Conservation (phyloP, 1,140 invertebrate genomes). For the Cherax destructor region DNA sequence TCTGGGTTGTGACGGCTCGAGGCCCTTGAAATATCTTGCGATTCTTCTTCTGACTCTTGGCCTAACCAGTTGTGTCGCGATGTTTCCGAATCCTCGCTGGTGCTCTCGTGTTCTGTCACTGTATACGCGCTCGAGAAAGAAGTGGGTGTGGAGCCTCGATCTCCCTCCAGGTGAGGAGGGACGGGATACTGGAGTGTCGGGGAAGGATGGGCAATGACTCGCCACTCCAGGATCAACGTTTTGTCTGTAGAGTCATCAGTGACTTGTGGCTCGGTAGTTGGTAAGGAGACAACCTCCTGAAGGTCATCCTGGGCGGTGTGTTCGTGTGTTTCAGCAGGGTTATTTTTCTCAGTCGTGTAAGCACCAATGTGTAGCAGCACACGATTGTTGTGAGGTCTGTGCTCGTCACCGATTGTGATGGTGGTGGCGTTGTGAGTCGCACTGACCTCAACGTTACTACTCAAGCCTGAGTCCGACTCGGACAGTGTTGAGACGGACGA, state of each 20-base stretch:
- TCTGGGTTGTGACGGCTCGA: neutral
- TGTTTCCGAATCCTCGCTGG: slow-evolving; percentile 33
- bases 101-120: slow-evolving; percentile 58
- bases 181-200: neutral
- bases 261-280: neutral
- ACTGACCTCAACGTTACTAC: slow-evolving; percentile 46
- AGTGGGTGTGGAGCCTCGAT: slow-evolving; percentile 49
- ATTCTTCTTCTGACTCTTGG: slow-evolving; percentile 40
- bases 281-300: neutral
- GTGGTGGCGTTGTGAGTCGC: slow-evolving; percentile 32
- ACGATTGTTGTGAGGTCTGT: neutral
- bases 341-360: neutral
- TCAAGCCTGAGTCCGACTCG: slow-evolving; percentile 49
- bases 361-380: slow-evolving; percentile 2
- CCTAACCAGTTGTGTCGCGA: slow-evolving; percentile 48
- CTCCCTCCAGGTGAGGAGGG: slow-evolving; percentile 19
- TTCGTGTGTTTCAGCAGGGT: neutral
- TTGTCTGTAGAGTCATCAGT: neutral
- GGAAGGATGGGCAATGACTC: slow-evolving; percentile 26
- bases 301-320: neutral
- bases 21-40: neutral
- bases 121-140: slow-evolving; percentile 70
- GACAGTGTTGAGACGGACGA: slow-evolving; percentile 37
- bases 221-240: slow-evolving; percentile 17
- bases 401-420: slow-evolving; percentile 35